Evolutionary conservation across 2,113 vertebrate genomes (phyloP).

Genomic region (Serinus canaria): DNA sequence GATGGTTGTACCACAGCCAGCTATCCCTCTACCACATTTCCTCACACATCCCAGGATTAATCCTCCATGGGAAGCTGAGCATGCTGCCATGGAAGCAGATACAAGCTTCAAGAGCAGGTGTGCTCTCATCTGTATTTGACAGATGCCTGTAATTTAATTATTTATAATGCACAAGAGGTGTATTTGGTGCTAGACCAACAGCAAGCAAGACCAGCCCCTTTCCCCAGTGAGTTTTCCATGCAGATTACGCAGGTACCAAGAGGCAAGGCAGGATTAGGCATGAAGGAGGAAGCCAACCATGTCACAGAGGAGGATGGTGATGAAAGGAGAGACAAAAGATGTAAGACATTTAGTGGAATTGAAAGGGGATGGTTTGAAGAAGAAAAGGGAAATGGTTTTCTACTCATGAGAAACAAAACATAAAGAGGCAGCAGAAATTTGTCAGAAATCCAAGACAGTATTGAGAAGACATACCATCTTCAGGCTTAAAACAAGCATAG

Average conservation of each 20-base stretch:
- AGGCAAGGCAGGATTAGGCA: background rate
- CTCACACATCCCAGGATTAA: background rate
- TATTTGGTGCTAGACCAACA: background rate
- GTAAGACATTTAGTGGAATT: background rate
- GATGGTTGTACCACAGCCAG: background rate
- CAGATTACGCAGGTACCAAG: background rate
- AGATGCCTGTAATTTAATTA: background rate
- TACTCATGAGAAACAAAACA: background rate
- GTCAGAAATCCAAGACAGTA: background rate
- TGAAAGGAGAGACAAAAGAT: constrained; percentile 1
- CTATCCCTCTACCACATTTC: background rate
- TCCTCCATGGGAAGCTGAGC: background rate
- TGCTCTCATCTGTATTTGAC: background rate
- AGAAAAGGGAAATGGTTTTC: background rate
- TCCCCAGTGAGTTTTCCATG: background rate
- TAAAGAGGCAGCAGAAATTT: background rate
- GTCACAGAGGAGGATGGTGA: background rate
- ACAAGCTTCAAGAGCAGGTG: background rate
- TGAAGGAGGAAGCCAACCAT: background rate
- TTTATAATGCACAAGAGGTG: background rate
- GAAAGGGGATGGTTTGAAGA: background rate
- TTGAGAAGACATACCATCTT: background rate
- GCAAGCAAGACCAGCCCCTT: background rate
- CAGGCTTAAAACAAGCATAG: background rate
- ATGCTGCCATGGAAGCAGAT: background rate